A percentile compares a stretch with the other conserved stretches of the same genome.
These are phyloP conservation scores for Azemiops feae DNA, from an alignment of 2,113 vertebrate genomes.

Conservation along the genomic window DNA sequence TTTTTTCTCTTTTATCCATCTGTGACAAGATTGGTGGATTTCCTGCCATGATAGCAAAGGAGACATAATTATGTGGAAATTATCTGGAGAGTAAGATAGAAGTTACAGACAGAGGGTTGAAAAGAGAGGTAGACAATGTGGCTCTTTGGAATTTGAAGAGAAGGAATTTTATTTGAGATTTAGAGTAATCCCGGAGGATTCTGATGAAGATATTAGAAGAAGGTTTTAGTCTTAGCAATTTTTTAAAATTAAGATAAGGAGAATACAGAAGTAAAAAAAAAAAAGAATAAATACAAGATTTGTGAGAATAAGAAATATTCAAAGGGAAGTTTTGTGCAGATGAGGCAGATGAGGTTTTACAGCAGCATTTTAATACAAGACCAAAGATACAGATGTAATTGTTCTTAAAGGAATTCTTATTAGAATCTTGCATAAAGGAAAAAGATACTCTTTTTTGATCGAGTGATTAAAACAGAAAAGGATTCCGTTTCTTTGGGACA, in stretches of 20 bases:
- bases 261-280: neutral
- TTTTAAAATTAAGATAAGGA: neutral
- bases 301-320: neutral
- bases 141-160: neutral
- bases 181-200: neutral
- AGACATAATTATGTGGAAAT: neutral
- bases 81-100: neutral
- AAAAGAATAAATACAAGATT: neutral
- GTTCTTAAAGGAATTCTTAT: neutral
- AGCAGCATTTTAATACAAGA: neutral
- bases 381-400: neutral
- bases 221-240: neutral
- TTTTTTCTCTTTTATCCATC: neutral
- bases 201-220: neutral
- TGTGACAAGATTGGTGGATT: neutral
- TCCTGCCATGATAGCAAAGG: neutral
- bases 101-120: neutral
- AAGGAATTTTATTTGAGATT: neutral
- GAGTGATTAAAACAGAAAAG: neutral
- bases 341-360: neutral
- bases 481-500: neutral
- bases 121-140: neutral
- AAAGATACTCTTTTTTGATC: neutral
- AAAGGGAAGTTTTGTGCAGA: neutral
- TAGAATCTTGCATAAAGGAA: neutral